Evolutionary conservation across 2,888 invertebrate species (phyloP), one percentile per base, ranked within the genome.

Genomic region (Cacoxenus indagator): DNA sequence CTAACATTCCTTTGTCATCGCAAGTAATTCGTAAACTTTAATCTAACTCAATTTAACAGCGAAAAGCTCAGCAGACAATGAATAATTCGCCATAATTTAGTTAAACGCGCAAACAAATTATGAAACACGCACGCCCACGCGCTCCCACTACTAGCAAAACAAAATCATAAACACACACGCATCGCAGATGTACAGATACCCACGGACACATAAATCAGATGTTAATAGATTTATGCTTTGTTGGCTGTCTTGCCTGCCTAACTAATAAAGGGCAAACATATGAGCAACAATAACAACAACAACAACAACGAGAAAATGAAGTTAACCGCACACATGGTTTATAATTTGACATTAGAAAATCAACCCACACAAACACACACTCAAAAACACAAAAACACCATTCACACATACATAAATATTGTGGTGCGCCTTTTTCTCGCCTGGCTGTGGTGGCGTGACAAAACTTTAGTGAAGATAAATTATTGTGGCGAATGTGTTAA

Each of bases 201-300:
- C 6, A 4, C 24, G 8, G 14, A 29, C 5, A 26, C 27, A 22
- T 57, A 51, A 51, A 22, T 51, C 51, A 51, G 51, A 17, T 14
- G 22, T 19, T 51, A 51, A 51, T 51, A 51, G 51, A 19, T 51
- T 51, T 17, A 51, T 1, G 51, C 24, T 51, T 19, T 51, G 51
- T 22, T 22, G 51, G 9, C 22, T 51, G 22, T 37, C 55, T 54
- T 45, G 11, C 65, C 66, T 51, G 59, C 2, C 11, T 45, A 55
- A 29, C 11, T 14, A 31, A n/a, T 43, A 43, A 43, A 55, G 26
- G 45, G 26, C 22, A 70, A 70, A 19, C 51, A 51, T 51, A 9
- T 31, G 31, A 31, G 70, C 59, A 70, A 43, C 65, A 51, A 26
- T 31, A 69, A 64, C 65, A 70, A 70, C 71, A 67, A 59, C 29